Evolutionary conservation across 2,113 vertebrate genomes (phyloP).

Genomic region (Gymnobelideus leadbeateri): DNA sequence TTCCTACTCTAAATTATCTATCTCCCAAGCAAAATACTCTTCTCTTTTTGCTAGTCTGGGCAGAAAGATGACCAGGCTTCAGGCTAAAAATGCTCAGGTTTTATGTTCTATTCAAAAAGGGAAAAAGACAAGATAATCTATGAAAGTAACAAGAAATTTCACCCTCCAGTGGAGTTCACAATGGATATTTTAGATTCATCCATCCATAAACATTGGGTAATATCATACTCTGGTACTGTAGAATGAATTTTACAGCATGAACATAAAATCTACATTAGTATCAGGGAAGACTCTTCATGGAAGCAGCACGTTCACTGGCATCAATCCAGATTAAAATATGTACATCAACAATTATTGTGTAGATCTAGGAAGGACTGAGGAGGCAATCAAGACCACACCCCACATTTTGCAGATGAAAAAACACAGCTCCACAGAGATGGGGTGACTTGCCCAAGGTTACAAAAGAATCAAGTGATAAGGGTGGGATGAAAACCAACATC

Average conservation of each 20-base stretch:
- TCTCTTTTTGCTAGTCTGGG: slow-evolving; percentile 43
- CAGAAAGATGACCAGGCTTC: slow-evolving; percentile 62
- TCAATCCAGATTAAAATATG: not conserved
- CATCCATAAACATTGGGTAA: slow-evolving; percentile 70
- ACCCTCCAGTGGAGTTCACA: slow-evolving; percentile 69
- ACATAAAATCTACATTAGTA: slow-evolving; percentile 47
- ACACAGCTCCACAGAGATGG: not conserved
- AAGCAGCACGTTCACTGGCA: not conserved
- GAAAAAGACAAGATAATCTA: slow-evolving; percentile 68
- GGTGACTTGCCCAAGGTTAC: not conserved
- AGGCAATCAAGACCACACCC: not conserved
- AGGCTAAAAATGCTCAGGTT: slow-evolving; percentile 61
- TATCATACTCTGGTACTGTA: slow-evolving; percentile 29
- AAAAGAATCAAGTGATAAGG: not conserved
- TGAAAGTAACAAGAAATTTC: slow-evolving; percentile 79
- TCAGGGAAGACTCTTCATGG: not conserved
- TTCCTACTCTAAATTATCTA: not conserved
- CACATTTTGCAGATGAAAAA: not conserved
- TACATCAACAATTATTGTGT: not conserved
- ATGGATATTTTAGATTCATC: slow-evolving; percentile 74
- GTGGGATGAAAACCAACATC: not conserved
- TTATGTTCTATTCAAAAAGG: slow-evolving; percentile 50
- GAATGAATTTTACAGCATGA: slow-evolving; percentile 54
- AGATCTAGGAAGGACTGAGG: not conserved
- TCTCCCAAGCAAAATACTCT: not conserved